These are phyloP conservation scores for Apeltes quadracus DNA, from an alignment of 2,113 vertebrate genomes.

Conservation along the genomic window DNA sequence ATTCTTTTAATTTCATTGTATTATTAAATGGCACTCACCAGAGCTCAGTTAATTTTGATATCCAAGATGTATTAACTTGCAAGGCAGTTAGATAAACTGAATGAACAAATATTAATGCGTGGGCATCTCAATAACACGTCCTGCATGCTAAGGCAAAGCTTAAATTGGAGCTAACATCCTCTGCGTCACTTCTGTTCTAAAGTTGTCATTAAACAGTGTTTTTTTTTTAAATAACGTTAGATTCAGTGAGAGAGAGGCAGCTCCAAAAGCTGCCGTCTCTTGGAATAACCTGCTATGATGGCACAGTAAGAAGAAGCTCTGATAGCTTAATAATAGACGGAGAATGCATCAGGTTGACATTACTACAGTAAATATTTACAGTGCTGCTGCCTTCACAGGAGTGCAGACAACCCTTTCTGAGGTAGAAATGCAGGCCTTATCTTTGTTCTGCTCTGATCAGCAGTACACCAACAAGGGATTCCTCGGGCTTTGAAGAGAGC, in stretches of 20 bases:
- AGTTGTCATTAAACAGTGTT: background rate
- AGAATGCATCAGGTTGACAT: background rate
- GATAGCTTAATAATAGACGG: background rate
- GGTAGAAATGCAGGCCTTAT: background rate
- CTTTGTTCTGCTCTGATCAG: background rate
- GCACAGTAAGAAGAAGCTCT: background rate
- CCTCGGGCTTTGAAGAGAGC: background rate
- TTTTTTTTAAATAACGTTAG: background rate
- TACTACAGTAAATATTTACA: background rate
- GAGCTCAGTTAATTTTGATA: slow-evolving; percentile 32
- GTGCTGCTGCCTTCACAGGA: background rate
- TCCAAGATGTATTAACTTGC: slow-evolving; percentile 16
- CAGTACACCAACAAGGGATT: background rate
- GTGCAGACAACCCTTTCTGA: background rate
- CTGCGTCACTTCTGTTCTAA: background rate
- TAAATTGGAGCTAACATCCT: background rate
- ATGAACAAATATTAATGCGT: background rate
- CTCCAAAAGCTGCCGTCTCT: too few relatives aligned
- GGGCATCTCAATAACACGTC: slow-evolving; percentile 6
- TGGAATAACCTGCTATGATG: too few relatives aligned
- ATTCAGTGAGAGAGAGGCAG: too few relatives aligned
- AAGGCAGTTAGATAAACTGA: slow-evolving; percentile 16
- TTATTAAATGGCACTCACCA: slow-evolving; percentile 38
- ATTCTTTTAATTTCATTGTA: slow-evolving; percentile 40
- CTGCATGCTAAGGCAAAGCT: slow-evolving; percentile 13